Conservation (phyloP, 2,113 vertebrate genomes). For the Daubentonia madagascariensis region DNA sequence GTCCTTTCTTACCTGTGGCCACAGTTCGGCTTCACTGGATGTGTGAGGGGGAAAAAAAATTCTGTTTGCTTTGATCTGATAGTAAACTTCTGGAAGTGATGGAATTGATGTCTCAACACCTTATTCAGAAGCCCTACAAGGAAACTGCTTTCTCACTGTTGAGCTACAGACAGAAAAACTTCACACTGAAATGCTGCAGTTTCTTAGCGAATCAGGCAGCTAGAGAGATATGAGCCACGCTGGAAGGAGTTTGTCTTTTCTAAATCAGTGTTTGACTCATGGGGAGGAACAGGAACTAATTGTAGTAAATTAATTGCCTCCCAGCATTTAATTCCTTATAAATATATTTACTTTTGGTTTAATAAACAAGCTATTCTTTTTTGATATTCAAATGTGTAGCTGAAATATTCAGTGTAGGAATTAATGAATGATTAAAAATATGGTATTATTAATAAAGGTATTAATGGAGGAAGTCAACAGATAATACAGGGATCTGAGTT, state of each 20-base stretch:
- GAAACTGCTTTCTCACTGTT: neutral
- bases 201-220: neutral
- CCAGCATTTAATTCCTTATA: neutral
- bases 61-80: neutral
- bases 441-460: conserved; percentile 76
- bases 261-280: neutral
- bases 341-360: neutral
- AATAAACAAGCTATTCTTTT: conserved; percentile 17
- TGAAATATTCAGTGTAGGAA: conserved; percentile 13
- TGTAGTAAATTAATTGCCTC: neutral
- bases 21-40: neutral
- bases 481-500: neutral
- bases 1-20: neutral
- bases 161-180: neutral
- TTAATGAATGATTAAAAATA: conserved; percentile 40
- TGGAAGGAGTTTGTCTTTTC: conserved; percentile 9
- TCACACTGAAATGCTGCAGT: neutral
- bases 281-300: neutral
- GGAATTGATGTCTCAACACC: neutral
- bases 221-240: neutral
- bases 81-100: conserved; percentile 5
- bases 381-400: conserved; percentile 25
- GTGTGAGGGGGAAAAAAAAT: neutral
- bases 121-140: neutral
- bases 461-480: conserved; percentile 49